These are phyloP conservation scores for Palloptera scutellata DNA, from an alignment of 2,888 invertebrate genomes.

Conservation along the genomic window DNA sequence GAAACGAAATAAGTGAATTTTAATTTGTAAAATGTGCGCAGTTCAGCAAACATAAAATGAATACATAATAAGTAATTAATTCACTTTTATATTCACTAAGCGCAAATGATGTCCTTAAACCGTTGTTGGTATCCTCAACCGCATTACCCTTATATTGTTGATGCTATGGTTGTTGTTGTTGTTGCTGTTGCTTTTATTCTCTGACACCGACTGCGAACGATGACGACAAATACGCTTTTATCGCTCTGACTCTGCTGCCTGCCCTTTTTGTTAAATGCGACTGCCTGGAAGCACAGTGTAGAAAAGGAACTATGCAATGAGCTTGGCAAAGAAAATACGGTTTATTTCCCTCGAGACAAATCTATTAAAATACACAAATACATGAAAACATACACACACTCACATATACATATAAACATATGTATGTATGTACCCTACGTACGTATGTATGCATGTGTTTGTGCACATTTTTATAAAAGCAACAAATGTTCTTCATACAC, in stretches of 20 bases:
- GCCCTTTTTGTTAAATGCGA: not conserved
- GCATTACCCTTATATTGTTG: not conserved
- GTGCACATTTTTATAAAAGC: not conserved
- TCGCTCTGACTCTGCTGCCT: constrained; percentile 4
- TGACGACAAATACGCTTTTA: constrained; percentile 15
- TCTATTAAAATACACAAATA: constrained; percentile 41
- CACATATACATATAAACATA: not conserved
- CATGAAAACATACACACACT: constrained; percentile 14
- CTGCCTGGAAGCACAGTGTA: not conserved
- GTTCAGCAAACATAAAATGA: constrained; percentile 25
- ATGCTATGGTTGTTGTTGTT: not conserved
- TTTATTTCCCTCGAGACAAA: constrained; percentile 43
- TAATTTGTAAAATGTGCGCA: constrained; percentile 28
- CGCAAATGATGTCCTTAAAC: constrained; percentile 24
- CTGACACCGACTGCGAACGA: not conserved
- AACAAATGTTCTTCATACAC: constrained; percentile 2
- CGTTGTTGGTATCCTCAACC: not conserved
- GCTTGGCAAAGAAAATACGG: not conserved
- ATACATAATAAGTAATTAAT: constrained; percentile 29
- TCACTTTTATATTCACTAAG: constrained; percentile 27
- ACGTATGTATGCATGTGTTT: not conserved
- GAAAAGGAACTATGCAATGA: not conserved
- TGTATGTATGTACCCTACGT: not conserved
- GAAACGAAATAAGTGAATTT: constrained; percentile 26
- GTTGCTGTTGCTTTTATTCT: too few species aligned